Evolutionary conservation across 2,113 vertebrate species (phyloP).

Genomic region (Vombatus ursinus): DNA sequence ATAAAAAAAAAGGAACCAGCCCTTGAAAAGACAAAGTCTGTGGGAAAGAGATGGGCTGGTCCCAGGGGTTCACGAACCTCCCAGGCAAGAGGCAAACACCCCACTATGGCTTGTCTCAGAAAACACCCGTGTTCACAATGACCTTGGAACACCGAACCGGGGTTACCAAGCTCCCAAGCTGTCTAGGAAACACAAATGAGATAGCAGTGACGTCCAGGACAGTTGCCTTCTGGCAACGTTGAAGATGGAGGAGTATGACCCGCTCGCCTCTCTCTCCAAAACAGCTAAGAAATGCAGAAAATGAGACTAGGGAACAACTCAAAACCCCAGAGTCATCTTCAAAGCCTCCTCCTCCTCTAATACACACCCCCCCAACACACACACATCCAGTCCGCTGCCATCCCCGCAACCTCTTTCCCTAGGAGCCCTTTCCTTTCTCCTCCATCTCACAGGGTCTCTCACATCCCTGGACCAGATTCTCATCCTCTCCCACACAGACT

Average conservation of each 20-base stretch:
- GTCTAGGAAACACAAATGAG: background rate
- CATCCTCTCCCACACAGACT: no score
- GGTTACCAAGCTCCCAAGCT: background rate
- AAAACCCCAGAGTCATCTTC: no score
- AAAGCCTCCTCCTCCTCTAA: no score
- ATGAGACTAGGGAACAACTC: background rate
- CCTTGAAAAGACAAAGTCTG: background rate
- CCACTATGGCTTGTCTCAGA: background rate
- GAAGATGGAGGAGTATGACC: no score
- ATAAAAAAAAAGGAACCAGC: background rate
- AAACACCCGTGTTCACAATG: background rate
- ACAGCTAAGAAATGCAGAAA: background rate
- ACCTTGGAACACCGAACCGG: background rate
- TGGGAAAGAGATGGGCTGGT: background rate
- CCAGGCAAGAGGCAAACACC: background rate
- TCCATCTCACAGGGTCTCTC: background rate
- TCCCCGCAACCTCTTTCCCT: no score
- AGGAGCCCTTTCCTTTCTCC: background rate
- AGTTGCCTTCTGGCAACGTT: background rate
- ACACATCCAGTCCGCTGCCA: background rate
- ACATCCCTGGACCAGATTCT: no score
- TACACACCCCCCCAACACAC: no score
- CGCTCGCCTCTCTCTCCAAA: background rate
- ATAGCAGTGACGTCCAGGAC: background rate
- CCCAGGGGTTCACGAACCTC: background rate